A percentile compares a stretch with the other conserved stretches of the same genome.
Evolutionary conservation across 2,888 invertebrate genomes (phyloP).

Genomic region (Omphaloscelis lunosa): DNA sequence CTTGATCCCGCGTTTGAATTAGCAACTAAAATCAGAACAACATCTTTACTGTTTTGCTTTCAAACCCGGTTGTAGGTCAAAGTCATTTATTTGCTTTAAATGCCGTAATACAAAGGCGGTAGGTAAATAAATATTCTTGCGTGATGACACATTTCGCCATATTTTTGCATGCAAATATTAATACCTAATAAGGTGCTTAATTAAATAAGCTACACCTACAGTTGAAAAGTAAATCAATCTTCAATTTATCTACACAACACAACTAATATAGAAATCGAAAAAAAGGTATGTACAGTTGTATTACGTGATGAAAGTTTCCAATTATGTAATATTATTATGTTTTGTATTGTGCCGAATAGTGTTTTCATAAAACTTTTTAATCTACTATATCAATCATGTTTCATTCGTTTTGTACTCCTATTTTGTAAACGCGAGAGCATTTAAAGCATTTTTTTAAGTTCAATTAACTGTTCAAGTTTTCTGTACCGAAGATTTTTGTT

Average conservation of each 20-base stretch:
- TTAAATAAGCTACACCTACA: too few species aligned
- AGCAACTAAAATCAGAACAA: conserved; percentile 1
- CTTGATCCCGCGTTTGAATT: not conserved
- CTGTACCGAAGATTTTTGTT: not conserved
- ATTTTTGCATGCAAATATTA: too few species aligned
- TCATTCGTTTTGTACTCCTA: not conserved
- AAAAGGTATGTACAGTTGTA: conserved; percentile 3
- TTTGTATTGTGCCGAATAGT: conserved; percentile 14
- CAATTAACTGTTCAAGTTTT: conserved; percentile 25
- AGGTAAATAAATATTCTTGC: too few species aligned
- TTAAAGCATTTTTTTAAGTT: not conserved
- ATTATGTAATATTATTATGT: conserved; percentile 48
- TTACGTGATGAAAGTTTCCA: conserved; percentile 35
- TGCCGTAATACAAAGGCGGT: too few species aligned
- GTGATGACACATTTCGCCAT: too few species aligned
- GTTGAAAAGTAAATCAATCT: too few species aligned
- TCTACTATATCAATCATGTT: conserved; percentile 31
- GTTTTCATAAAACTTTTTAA: conserved; percentile 16
- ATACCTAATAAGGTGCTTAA: too few species aligned
- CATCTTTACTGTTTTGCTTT: not conserved
- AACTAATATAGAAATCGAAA: too few species aligned
- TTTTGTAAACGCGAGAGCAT: conserved; percentile 5
- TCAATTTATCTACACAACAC: too few species aligned
- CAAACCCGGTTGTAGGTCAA: not conserved
- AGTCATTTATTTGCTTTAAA: too few species aligned